Base-by-base conservation (phyloP, 2,888 invertebrate species). In the Sarcophaga variegata region DNA sequence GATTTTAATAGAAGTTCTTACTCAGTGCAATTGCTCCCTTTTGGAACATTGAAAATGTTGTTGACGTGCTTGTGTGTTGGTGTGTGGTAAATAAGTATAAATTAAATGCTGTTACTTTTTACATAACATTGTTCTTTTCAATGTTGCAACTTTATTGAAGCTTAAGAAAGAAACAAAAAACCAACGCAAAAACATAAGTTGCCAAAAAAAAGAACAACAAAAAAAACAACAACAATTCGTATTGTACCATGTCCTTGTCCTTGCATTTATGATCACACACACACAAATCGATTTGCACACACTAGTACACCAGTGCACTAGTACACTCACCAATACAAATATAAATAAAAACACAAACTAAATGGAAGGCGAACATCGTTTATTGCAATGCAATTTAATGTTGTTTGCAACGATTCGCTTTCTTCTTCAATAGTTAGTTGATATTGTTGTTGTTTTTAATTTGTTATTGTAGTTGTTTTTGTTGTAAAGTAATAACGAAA, bases 91-190 rank as follows among this genome's bases (percentile, higher is more conserved):
- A 76, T 62, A 78, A 81, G 77, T 78, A 63, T 47, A 27, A 81
- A 77, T 59, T 63, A 74, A 70, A 83, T 83, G 84, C 71, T 79
- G 77, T 76, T 81, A 71, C 81, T 83, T 75, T 54, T 54, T 59
- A 49, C 49, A 45, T 54, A n/a, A 81, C 84, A 86, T 83, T 87
- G 85, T 76, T 81, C 78, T 84, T 83, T 77, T 71, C 66, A 45
- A 12, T 83, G 86, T 79, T 83, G 86, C 78, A 83, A 80, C 86
- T 86, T 85, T 69, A 86, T 86, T 88, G 86, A 81, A 86, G 75
- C 85, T 83, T 83, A 72, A 79, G 72, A 37, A 37, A 37, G 6
- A 37, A 37, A 37, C 37, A 37, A 49, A 12, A 49, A 49, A 49
- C 12, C 14, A 2, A 14, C 1, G 4, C 11, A 49, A 49, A 49